These are phyloP conservation scores for Pteromalus puparum DNA, from an alignment of 1,140 invertebrate species.

Conservation along the genomic window DNA sequence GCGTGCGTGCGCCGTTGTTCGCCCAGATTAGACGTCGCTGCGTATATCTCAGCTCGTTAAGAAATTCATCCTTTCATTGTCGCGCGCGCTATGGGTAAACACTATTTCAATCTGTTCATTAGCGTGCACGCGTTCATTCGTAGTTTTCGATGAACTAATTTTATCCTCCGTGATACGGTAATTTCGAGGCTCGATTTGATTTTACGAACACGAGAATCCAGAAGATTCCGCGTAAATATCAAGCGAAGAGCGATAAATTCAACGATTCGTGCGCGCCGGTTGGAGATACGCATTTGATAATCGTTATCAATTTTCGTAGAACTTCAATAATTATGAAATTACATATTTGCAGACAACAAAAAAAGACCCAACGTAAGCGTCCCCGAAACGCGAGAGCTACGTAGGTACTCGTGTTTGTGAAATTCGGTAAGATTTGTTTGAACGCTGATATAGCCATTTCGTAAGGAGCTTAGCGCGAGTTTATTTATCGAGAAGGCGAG, in stretches of 20 bases:
- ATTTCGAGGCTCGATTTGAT: too few species aligned
- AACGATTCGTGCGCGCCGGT: too few species aligned
- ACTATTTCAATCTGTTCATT: background rate
- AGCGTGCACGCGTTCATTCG: background rate
- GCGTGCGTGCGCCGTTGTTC: slow-evolving; percentile 18
- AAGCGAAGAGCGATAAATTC: background rate
- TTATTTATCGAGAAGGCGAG: background rate
- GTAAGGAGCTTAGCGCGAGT: slow-evolving; percentile 14
- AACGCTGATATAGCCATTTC: slow-evolving; percentile 41
- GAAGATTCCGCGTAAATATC: background rate
- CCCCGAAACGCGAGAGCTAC: slow-evolving; percentile 29
- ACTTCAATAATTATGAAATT: background rate
- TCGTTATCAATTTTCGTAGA: slow-evolving; percentile 46
- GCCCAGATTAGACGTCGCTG: slow-evolving; percentile 23
- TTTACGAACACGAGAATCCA: background rate
- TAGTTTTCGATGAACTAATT: too few species aligned
- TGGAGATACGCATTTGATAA: background rate
- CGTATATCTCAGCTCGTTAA: background rate
- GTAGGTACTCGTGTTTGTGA: slow-evolving; percentile 6
- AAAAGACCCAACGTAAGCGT: background rate
- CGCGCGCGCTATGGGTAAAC: background rate
- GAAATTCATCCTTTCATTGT: background rate
- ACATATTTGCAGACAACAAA: slow-evolving; percentile 33
- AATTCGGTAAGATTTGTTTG: slow-evolving; percentile 52
- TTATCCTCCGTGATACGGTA: too few species aligned